These are phyloP conservation scores for Salpingus planirostris DNA, from an alignment of 2,888 invertebrate genomes.

Conservation along the genomic window DNA sequence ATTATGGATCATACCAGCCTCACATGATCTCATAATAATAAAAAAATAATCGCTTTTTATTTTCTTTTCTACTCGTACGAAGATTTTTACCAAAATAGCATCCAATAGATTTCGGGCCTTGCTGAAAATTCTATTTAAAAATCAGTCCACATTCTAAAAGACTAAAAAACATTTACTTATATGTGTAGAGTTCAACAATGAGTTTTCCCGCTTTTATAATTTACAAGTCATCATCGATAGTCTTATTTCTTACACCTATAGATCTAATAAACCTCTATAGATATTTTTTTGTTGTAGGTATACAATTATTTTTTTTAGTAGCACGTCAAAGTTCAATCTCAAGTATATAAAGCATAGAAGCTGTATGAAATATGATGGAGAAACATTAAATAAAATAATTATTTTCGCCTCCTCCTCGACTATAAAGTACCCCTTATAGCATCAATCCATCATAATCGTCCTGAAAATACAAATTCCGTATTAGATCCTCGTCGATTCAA, in stretches of 20 bases:
- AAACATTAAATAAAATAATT: slow-evolving; percentile 19
- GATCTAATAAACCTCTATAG: slow-evolving; percentile 13
- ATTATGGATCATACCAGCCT: slow-evolving; percentile 23
- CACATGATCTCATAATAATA: slow-evolving; percentile 17
- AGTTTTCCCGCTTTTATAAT: slow-evolving; percentile 10
- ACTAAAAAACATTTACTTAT: slow-evolving; percentile 21
- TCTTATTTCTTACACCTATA: slow-evolving; percentile 14
- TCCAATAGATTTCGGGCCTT: slow-evolving; percentile 14
- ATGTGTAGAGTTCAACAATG: slow-evolving; percentile 11
- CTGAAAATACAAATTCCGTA: too few species aligned
- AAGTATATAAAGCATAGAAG: slow-evolving; percentile 18
- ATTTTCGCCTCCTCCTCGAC: slow-evolving; percentile 4
- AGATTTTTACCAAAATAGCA: slow-evolving; percentile 19
- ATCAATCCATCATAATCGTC: slow-evolving; percentile 25
- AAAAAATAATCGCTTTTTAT: slow-evolving; percentile 7
- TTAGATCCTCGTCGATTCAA: too few species aligned
- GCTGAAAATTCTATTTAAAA: slow-evolving; percentile 15
- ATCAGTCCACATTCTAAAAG: slow-evolving; percentile 25
- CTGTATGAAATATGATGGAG: slow-evolving; percentile 17
- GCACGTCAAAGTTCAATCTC: slow-evolving; percentile 15
- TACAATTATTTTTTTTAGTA: slow-evolving; percentile 6
- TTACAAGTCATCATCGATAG: slow-evolving; percentile 14
- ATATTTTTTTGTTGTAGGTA: slow-evolving; percentile 13
- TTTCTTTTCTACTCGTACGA: slow-evolving; percentile 6
- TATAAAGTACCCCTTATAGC: slow-evolving; percentile 17